Evolutionary conservation across 2,113 vertebrate species (phyloP).

Genomic region (Tachysurus fulvidraco): DNA sequence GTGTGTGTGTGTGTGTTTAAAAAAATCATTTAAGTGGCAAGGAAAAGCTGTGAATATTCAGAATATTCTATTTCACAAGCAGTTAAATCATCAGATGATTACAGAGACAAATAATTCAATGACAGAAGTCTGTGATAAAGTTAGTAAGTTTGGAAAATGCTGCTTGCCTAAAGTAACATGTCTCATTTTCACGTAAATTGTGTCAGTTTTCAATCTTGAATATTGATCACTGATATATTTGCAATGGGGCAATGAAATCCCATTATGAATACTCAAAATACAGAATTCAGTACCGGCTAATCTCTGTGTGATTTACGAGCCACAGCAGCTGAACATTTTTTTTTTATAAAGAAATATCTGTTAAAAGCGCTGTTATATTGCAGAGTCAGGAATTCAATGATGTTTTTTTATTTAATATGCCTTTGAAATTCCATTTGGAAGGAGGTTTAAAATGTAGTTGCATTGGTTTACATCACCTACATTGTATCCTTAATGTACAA

Average conservation of each 20-base stretch:
- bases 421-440: not conserved
- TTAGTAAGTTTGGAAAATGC: not conserved
- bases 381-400: not conserved
- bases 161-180: not conserved
- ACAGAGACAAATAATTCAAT: not conserved
- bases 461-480: not conserved
- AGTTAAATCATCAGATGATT: conserved; percentile 2
- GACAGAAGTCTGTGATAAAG: not conserved
- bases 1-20: not conserved
- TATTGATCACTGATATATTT: not conserved
- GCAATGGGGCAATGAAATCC: not conserved
- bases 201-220: not conserved
- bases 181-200: not conserved
- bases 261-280: not conserved
- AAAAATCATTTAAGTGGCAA: not conserved
- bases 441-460: not conserved
- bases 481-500: not conserved
- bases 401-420: not conserved
- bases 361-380: not conserved
- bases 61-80: not conserved
- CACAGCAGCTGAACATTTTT: not conserved
- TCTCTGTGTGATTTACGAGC: not conserved
- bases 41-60: not conserved
- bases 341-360: not conserved
- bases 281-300: not conserved